Percentiles rank a stretch among this genome's conserved stretches.
phyloP scores from a whole-genome alignment of 2,113 vertebrate species.

The Bagarius yarrelli region DNA sequence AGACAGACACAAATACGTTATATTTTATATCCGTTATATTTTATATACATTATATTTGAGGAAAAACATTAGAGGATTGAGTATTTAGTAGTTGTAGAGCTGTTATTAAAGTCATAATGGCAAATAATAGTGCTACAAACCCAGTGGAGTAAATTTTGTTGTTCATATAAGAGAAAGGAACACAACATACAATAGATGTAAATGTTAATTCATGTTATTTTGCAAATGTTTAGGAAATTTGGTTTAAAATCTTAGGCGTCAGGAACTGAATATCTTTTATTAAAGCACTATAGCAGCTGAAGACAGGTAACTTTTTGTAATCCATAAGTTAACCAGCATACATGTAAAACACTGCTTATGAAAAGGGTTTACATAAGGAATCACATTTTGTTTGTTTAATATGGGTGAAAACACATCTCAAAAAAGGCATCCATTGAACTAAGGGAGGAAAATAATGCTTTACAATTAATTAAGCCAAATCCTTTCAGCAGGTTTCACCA shows the following conservation, averaged over 20 bases:
- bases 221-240: neutral
- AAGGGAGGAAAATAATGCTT: conserved; percentile 60
- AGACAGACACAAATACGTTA: too few relatives aligned
- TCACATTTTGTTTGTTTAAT: conserved; percentile 40
- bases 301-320: neutral
- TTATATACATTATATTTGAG: too few relatives aligned
- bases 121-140: neutral
- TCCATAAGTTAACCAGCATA: neutral
- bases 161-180: neutral
- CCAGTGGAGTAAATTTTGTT: neutral
- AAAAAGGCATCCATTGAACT: conserved; percentile 44
- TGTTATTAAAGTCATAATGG: neutral
- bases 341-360: conserved; percentile 3
- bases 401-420: conserved; percentile 39
- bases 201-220: neutral
- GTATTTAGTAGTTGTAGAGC: neutral
- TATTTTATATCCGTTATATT: too few relatives aligned
- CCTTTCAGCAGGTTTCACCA: conserved; percentile 69
- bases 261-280: neutral
- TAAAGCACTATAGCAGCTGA: neutral
- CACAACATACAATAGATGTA: neutral
- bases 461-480: conserved; percentile 76
- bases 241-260: neutral
- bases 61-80: neutral
- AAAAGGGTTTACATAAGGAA: conserved; percentile 9